Percentiles rank a stretch among this genome's conserved stretches.
Evolutionary conservation across 92 coral and sea anemone species (phyloP).

Genomic region (Umimayanthus kanabou): DNA sequence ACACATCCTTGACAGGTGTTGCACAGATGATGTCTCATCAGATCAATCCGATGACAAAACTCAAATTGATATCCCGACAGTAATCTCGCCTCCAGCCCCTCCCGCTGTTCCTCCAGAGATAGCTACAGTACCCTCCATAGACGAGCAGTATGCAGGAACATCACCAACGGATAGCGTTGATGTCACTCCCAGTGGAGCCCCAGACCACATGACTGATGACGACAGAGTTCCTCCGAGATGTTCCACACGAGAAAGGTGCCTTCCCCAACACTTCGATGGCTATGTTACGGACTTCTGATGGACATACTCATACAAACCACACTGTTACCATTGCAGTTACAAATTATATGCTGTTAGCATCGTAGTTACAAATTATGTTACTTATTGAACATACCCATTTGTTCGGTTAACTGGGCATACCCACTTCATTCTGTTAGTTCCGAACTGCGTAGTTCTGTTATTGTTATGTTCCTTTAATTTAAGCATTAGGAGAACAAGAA

Average conservation of each 20-base stretch:
- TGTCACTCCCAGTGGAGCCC: conserved; percentile 8
- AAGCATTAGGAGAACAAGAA: background rate
- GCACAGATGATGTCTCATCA: background rate
- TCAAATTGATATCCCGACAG: conserved; percentile 17
- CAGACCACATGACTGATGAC: conserved; percentile 18
- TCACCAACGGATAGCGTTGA: background rate
- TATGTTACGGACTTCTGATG: background rate
- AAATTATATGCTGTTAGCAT: conserved; percentile 6
- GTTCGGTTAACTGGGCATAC: conserved; percentile 19
- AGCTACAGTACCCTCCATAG: background rate
- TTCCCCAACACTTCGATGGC: conserved; percentile 12
- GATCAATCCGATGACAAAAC: background rate
- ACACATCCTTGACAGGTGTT: background rate
- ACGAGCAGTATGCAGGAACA: background rate
- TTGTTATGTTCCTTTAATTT: background rate
- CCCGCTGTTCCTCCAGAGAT: conserved; percentile 8
- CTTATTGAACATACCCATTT: conserved; percentile 20
- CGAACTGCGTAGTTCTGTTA: conserved; percentile 8
- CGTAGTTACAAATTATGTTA: conserved; percentile 10
- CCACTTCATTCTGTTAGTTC: background rate
- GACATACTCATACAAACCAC: conserved; percentile 20
- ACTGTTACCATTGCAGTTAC: conserved; percentile 1
- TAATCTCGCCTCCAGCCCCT: conserved; percentile 9
- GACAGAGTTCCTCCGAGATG: background rate
- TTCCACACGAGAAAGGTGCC: conserved; percentile 23